Evolutionary conservation across 2,797 vertebrate species (phyloP), one percentile per base, ranked within the genome.

Genomic region (Parambassis ranga): DNA sequence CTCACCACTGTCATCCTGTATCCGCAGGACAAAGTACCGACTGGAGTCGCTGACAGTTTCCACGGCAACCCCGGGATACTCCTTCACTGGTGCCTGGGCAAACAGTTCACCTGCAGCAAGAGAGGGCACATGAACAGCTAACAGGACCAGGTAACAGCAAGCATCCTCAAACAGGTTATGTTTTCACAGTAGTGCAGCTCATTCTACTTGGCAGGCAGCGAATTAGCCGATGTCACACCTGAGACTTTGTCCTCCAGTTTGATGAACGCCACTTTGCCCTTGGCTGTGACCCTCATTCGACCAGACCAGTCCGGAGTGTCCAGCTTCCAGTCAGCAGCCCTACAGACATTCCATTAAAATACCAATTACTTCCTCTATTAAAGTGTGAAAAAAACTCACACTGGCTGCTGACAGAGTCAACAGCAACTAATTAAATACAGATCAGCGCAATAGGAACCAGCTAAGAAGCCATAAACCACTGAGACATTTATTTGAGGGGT

Each of bases 291-390:
- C 60, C 95, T 93, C 77, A 98, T 91, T 3, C 96, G 90, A 10
- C 96, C 96, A 2, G 92, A 94, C 96, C 96, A 98, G 75, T 97
- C 95, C 0, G 96, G 96, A 23, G 92, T 57, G 14, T 98, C 96
- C 77, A 98, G 90, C 83, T 98, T 98, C 96, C 96, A 98, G 88
- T 98, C 96, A 18, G 96, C 95, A 0, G 96, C 96, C 87, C 96
- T 98, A 87, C 31, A 67, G 18, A 46, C 4, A 55, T 7, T 28
- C n/a, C 28, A 4, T 31, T 6, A 4, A 18, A 24, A 42, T 7
- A 10, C 8, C 3, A 24, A 2, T 32, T n/a, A 33, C 43, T 37
- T 6, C 26, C 19, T 27, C 10, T 13, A 6, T 16, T 46, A n/a
- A 46, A n/a, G n/a, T n/a, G n/a, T n/a, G n/a, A n/a, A n/a, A n/a